Base-by-base conservation (phyloP, 2,797 vertebrate genomes). In the Rhabdophis nuchalis region DNA sequence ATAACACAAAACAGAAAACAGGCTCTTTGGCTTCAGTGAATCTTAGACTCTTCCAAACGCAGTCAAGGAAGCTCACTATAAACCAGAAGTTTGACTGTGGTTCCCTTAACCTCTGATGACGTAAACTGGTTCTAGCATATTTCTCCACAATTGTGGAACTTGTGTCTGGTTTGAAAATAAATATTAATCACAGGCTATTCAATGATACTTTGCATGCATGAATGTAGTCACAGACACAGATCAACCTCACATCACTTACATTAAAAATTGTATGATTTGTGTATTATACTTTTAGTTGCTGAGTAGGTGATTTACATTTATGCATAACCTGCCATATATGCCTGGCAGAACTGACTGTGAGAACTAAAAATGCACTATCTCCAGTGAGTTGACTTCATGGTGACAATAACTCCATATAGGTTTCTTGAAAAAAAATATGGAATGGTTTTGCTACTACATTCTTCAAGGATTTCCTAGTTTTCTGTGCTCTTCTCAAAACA, bases 1-100 rank as follows among this genome's bases (percentile, higher is more conserved):
- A 94, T 57, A 92, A 57, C 61, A 87, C 92, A 94, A 64, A 82
- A 72, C 6, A 94, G 94, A 90, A 92, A 93, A 89, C 82, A 94
- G 86, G 64, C 10, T 41, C 88, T 18, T 4, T 2, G 46, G 54
- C 85, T 52, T 72, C 68, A 72, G 85, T 86, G 25, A 54, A 87
- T 32, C 52, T 54, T 56, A n/a, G 53, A 20, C 9, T 54, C 14
- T 41, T 77, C 72, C 94, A 95, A 92, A 94, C 93, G 94, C 93
- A 95, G 95, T 95, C 89, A 89, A 20, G 86, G 89, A 93, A 95
- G 89, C 85, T 89, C 88, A 27, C 60, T 64, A 89, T 94, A 95
- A 92, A 41, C 3, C 0, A 25, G 0, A 94, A 85, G 92, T 54
- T 94, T 94, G 93, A 93, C 86, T 89, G 92, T 94, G 94, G 91